A percentile compares a stretch with the other conserved stretches of the same genome.
These are phyloP conservation scores for Tinea semifulvella DNA, from an alignment of 2,888 invertebrate species.

Conservation along the genomic window DNA sequence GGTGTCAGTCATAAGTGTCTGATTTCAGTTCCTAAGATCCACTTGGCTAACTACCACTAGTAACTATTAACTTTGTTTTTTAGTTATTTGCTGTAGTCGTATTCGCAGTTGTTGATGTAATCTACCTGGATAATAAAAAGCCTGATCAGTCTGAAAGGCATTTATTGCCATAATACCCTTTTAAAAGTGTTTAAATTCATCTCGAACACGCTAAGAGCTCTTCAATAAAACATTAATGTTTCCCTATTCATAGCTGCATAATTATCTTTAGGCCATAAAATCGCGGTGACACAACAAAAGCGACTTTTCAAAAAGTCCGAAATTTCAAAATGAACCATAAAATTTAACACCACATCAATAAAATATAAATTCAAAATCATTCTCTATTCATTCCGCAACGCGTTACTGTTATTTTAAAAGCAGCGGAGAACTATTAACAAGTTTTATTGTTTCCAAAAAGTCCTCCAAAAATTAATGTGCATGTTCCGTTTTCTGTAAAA, in stretches of 20 bases:
- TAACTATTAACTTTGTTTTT: too few relatives aligned
- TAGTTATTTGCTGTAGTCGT: too few relatives aligned
- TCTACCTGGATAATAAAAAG: too few relatives aligned
- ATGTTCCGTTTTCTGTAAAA: conserved; percentile 8
- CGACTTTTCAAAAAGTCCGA: conserved; percentile 24
- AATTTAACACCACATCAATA: conserved; percentile 38
- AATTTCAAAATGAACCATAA: conserved; percentile 42
- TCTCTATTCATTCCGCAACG: conserved; percentile 32
- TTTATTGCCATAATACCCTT: conserved; percentile 1
- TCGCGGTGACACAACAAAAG: conserved; percentile 43
- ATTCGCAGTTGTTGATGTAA: too few relatives aligned
- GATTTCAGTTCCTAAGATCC: too few relatives aligned
- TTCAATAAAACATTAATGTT: conserved; percentile 3
- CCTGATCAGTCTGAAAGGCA: neutral
- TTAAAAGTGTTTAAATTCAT: conserved; percentile 1
- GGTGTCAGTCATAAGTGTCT: too few relatives aligned
- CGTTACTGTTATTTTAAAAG: conserved; percentile 16
- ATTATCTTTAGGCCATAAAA: conserved; percentile 35
- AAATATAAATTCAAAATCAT: conserved; percentile 47
- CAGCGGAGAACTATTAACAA: conserved; percentile 23
- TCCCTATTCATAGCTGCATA: conserved; percentile 4
- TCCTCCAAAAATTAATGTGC: conserved; percentile 31
- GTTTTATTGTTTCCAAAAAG: conserved; percentile 48
- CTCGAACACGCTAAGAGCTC: conserved; percentile 4
- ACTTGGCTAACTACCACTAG: too few relatives aligned